Base-by-base conservation (phyloP, 2,113 vertebrate genomes). In the Nymphicus hollandicus region DNA sequence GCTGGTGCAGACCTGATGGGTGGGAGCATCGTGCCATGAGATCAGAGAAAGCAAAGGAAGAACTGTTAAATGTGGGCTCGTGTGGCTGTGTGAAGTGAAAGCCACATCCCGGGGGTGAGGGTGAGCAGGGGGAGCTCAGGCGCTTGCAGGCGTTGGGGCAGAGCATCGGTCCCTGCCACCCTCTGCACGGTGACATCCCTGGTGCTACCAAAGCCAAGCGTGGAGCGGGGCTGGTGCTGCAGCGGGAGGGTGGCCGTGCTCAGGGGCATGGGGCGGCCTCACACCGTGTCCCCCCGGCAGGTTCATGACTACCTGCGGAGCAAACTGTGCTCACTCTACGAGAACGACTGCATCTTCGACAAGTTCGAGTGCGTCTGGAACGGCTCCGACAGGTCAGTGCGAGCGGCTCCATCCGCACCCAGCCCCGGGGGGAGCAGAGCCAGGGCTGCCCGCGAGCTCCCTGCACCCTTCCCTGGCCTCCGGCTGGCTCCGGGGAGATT, bases 341-440 rank as follows among this genome's bases (percentile, higher is more conserved):
- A 99, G 98, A 99, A 99, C 2, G 99, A 99, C 98, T 99, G 99
- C 98, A 99, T 99, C 98, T 99, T 99, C 58, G 99, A 99, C 98
- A 99, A 99, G 97, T 99, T 99, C 50, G 99, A 99, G 97, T 99
- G 99, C 33, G 99, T 99, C 76, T 99, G 99, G 99, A 99, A 99
- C 18, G 99, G 99, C 28, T 98, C 99, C 6, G 99, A 99, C 98
- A 99, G 99, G 99, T 99, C 91, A 98, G 98, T 4, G 2, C 0
- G 1, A 0, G 2, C n/a, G 0, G 0, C 0, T 1, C 10, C 0
- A 4, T 25, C 46, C 7, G 28, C 1, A 0, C 2, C 14, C 14
- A 2, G 80, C 58, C 13, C 53, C 5, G 6, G 33, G 31, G 55
- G 33, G 33, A 58, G 55, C 33, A 35, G 13, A 23, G 20, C 33